Percentiles rank a stretch among this genome's conserved stretches.
These are phyloP conservation scores for Ruditapes philippinarum DNA, from an alignment of 1,140 invertebrate species.

Conservation along the genomic window DNA sequence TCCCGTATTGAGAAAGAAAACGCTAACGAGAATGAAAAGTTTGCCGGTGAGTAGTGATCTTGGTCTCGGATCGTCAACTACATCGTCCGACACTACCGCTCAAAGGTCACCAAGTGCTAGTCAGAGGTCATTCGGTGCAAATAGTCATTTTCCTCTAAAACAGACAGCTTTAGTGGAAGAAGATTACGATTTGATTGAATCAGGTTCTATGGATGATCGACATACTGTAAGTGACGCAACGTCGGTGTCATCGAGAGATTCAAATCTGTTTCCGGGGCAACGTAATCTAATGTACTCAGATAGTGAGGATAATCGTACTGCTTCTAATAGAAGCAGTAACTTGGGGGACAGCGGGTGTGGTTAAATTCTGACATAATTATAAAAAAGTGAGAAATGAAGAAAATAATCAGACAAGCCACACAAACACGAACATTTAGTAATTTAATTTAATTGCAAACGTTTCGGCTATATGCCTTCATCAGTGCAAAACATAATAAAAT, in stretches of 20 bases:
- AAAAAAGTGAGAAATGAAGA: too few relatives aligned
- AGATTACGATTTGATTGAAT: not conserved
- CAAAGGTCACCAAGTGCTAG: not conserved
- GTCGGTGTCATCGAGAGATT: slow-evolving; percentile 23
- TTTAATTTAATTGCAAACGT: too few relatives aligned
- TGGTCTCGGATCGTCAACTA: not conserved
- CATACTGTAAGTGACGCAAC: not conserved
- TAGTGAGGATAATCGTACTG: slow-evolving; percentile 11
- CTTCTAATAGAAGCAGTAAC: slow-evolving; percentile 14
- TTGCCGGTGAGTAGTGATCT: not conserved
- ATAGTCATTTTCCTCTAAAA: too few relatives aligned
- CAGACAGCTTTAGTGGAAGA: not conserved
- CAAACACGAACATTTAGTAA: too few relatives aligned
- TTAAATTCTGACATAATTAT: too few relatives aligned
- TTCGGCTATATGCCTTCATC: too few relatives aligned
- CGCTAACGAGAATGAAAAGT: not conserved
- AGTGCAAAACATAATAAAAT: too few relatives aligned
- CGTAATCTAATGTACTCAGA: not conserved
- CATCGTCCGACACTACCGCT: not conserved
- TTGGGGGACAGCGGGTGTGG: not conserved
- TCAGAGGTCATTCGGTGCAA: not conserved
- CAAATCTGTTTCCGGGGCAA: not conserved
- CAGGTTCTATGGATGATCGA: not conserved
- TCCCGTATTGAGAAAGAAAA: slow-evolving; percentile 36
- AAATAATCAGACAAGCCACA: too few relatives aligned